Evolutionary conservation across 1,140 invertebrate species (phyloP).

Genomic region (Mercenaria mercenaria): DNA sequence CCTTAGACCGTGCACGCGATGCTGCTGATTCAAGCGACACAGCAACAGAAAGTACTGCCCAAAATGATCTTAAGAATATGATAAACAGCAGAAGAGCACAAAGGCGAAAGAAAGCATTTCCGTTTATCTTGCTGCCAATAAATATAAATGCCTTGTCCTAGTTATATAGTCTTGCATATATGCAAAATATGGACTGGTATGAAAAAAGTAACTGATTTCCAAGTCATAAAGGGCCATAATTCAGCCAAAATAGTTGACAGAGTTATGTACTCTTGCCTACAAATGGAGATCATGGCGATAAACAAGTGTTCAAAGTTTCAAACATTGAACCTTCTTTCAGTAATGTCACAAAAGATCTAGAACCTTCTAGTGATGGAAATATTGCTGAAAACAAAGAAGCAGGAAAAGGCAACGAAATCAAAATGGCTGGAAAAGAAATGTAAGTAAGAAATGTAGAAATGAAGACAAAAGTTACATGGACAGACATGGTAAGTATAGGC

Average conservation of each 20-base stretch:
- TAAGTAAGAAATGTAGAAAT: background rate
- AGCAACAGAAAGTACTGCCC: background rate
- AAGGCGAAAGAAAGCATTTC: background rate
- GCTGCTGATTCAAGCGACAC: background rate
- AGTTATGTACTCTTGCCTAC: too few relatives aligned
- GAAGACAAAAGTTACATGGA: background rate
- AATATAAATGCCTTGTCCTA: too few relatives aligned
- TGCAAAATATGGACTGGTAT: too few relatives aligned
- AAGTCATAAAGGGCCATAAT: too few relatives aligned
- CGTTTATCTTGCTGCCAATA: background rate
- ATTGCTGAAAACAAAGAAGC: too few relatives aligned
- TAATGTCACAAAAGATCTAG: background rate
- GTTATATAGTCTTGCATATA: too few relatives aligned
- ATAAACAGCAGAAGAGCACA: conserved; percentile 2
- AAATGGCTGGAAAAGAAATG: background rate
- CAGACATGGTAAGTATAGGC: background rate
- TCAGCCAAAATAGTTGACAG: too few relatives aligned
- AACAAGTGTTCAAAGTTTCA: too few relatives aligned
- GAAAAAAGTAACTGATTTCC: too few relatives aligned
- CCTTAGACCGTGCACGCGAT: background rate
- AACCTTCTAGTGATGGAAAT: too few relatives aligned
- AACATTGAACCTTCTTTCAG: too few relatives aligned
- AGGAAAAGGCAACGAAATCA: background rate
- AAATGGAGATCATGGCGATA: too few relatives aligned
- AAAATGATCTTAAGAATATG: background rate